Conservation (phyloP, 2,113 vertebrate species). For the Takifugu bimaculatus region DNA sequence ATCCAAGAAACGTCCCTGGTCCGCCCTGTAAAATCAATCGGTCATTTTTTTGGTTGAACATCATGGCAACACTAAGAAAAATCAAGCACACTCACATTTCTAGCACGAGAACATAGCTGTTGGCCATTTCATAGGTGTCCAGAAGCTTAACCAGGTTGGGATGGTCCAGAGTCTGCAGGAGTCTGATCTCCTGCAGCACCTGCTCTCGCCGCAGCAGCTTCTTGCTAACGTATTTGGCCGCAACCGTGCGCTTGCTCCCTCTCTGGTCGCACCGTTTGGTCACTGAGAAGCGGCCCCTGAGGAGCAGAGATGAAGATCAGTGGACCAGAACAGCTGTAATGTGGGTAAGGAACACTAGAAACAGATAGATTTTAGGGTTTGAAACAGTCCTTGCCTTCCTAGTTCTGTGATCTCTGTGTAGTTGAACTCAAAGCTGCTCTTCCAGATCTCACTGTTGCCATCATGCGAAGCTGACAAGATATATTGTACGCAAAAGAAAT, state of each 20-base stretch:
- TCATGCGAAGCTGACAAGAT: constrained; percentile 78
- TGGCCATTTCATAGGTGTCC: constrained; percentile 90
- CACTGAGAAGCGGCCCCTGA: constrained; percentile 94
- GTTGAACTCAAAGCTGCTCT: constrained; percentile 89
- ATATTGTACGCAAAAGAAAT: background rate
- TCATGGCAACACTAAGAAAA: background rate
- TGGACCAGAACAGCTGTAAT: background rate
- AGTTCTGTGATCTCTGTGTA: constrained; percentile 94
- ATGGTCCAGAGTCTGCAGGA: constrained; percentile 91
- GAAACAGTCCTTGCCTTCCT: constrained; percentile 79
- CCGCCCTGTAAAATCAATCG: constrained; percentile 76
- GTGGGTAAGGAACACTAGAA: background rate
- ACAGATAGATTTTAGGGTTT: background rate
- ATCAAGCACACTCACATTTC: constrained; percentile 82
- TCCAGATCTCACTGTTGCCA: constrained; percentile 89
- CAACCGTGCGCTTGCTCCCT: constrained; percentile 86
- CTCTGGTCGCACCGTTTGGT: constrained; percentile 94
- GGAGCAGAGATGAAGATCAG: background rate
- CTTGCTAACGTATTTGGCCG: constrained; percentile 94
- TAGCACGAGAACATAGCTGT: constrained; percentile 86
- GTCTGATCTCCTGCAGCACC: constrained; percentile 89
- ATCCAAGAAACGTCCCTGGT: constrained; percentile 95
- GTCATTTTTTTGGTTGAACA: background rate
- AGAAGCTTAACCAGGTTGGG: constrained; percentile 88
- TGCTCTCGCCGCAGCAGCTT: constrained; percentile 94